Evolutionary conservation across 2,797 vertebrate genomes (phyloP).

Genomic region (Phoebastria nigripes): DNA sequence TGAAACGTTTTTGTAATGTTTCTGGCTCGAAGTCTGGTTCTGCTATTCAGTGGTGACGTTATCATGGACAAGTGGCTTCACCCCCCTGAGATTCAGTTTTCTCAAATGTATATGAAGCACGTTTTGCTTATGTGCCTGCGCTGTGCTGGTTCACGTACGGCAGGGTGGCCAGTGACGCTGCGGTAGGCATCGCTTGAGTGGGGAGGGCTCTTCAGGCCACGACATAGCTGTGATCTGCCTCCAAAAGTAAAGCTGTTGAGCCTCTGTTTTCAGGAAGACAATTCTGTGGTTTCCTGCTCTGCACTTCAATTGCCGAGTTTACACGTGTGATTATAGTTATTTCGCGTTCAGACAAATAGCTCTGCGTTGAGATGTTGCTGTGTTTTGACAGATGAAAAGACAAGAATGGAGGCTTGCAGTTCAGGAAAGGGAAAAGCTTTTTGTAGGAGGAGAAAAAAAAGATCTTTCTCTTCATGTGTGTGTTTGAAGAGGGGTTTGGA

Average conservation of each 20-base stretch:
- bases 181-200: fast-evolving
- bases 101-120: fast-evolving
- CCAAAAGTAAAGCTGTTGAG: neutral
- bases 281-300: neutral
- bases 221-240: fast-evolving
- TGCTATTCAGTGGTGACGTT: fast-evolving
- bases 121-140: neutral
- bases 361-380: fast-evolving
- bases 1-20: neutral
- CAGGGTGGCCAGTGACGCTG: neutral
- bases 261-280: neutral
- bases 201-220: fast-evolving
- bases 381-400: neutral
- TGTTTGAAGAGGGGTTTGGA: neutral
- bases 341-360: neutral
- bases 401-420: fast-evolving
- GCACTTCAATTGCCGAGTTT: neutral
- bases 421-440: neutral
- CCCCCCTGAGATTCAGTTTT: neutral
- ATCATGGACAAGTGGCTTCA: neutral
- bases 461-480: fast-evolving
- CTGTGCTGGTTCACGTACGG: fast-evolving
- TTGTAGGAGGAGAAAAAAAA: neutral
- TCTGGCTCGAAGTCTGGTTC: neutral
- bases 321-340: neutral